phyloP scores from a whole-genome alignment of 1,140 invertebrate species.

The Solen grandis region DNA sequence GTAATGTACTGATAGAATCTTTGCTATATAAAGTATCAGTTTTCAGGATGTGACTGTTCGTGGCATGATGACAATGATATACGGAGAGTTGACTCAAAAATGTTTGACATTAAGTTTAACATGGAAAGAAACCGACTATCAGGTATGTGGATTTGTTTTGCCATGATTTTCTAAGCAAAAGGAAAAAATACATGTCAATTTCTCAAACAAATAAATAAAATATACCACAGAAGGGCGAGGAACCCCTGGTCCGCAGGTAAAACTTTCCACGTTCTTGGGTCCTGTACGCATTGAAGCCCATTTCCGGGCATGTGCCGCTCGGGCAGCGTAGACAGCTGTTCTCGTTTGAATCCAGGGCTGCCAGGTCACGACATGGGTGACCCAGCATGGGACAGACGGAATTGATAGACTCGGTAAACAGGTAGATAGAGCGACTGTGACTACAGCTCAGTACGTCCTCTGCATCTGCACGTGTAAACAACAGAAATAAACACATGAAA shows the following conservation, averaged over 20 bases:
- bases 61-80: too few species aligned
- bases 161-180: too few species aligned
- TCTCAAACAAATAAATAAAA: too few species aligned
- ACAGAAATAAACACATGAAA: not conserved
- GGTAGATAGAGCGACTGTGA: constrained; percentile 92
- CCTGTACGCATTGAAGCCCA: constrained; percentile 89
- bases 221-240: constrained; percentile 66
- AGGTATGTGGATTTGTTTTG: too few species aligned
- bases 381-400: constrained; percentile 87
- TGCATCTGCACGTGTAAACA: too few species aligned
- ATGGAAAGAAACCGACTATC: too few species aligned
- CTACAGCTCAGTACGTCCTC: constrained; percentile 87
- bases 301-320: constrained; percentile 87
- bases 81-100: too few species aligned
- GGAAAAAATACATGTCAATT: too few species aligned
- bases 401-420: constrained; percentile 94
- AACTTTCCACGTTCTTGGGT: constrained; percentile 66
- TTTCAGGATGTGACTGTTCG: too few species aligned
- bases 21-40: too few species aligned
- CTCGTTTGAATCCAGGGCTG: constrained; percentile 85
- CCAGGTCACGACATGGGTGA: constrained; percentile 82
- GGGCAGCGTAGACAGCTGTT: constrained; percentile 90
- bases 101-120: too few species aligned
- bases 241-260: constrained; percentile 63
- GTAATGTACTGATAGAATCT: too few species aligned